Evolutionary conservation across 2,113 vertebrate species (phyloP).

Genomic region (Catharus minimus): DNA sequence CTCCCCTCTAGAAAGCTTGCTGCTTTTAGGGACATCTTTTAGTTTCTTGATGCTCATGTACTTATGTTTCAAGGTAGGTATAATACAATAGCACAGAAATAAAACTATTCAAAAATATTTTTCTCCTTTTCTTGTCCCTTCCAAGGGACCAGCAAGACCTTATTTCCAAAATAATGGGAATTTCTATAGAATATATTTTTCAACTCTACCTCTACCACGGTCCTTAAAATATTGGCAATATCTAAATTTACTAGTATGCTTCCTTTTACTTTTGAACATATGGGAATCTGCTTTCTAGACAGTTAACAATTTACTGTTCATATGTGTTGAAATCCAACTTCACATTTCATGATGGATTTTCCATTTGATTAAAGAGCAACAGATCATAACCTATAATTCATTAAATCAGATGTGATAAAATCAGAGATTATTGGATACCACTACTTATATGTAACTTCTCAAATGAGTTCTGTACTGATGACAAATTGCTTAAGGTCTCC

Average conservation of each 20-base stretch:
- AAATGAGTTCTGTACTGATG: neutral
- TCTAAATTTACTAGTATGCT: neutral
- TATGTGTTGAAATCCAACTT: neutral
- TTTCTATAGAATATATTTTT: neutral
- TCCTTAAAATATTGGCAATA: neutral
- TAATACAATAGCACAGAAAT: neutral
- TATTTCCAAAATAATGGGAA: neutral
- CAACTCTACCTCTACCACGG: neutral
- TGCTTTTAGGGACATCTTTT: neutral
- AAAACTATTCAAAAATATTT: neutral
- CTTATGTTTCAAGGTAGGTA: neutral
- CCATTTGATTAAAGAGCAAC: neutral
- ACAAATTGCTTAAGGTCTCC: slow-evolving; percentile 7
- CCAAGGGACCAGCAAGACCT: neutral
- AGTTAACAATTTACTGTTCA: neutral
- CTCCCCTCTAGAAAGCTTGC: neutral
- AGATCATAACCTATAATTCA: neutral
- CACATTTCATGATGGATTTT: neutral
- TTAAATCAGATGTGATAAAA: slow-evolving; percentile 10
- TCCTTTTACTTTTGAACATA: neutral
- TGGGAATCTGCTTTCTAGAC: neutral
- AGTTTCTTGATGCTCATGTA: neutral
- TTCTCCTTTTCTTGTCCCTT: neutral
- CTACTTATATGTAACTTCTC: neutral
- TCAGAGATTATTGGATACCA: neutral